Percentiles rank a stretch among this genome's conserved stretches.
phyloP scores from a whole-genome alignment of 1,140 invertebrate species.

The Ruditapes philippinarum region DNA sequence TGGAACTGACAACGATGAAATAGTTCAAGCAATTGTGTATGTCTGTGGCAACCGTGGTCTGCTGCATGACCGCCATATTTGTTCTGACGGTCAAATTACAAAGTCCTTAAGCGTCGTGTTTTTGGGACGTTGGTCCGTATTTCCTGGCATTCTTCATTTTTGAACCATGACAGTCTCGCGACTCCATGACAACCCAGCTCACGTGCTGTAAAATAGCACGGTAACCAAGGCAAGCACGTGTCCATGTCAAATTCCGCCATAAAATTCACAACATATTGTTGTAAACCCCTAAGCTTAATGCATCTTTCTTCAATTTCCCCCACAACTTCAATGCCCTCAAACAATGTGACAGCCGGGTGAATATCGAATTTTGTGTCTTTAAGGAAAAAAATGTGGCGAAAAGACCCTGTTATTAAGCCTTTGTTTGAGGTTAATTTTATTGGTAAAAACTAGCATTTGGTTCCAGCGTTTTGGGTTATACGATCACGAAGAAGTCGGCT shows the following conservation, averaged over 20 bases:
- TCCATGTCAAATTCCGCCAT: conserved; percentile 34
- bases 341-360: conserved; percentile 47
- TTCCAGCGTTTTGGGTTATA: conserved; percentile 23
- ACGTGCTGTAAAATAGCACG: conserved; percentile 49
- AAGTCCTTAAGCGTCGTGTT: background rate
- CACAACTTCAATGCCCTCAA: conserved; percentile 23
- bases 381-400: conserved; percentile 54
- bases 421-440: conserved; percentile 63
- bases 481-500: conserved; percentile 1
- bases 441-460: conserved; percentile 45
- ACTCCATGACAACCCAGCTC: conserved; percentile 33
- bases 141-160: background rate
- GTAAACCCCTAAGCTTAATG: conserved; percentile 36
- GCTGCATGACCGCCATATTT: background rate
- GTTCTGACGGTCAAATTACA: conserved; percentile 12
- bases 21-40: no score
- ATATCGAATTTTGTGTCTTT: conserved; percentile 57
- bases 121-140: background rate
- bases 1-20: no score
- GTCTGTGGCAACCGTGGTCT: background rate
- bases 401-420: conserved; percentile 51
- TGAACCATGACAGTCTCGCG: background rate
- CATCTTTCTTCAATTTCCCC: conserved; percentile 28
- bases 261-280: conserved; percentile 63
- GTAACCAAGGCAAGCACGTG: conserved; percentile 48